A percentile compares a stretch with the other conserved stretches of the same genome.
These are phyloP conservation scores for Idaea biselata DNA, from an alignment of 2,888 invertebrate species.

Conservation along the genomic window DNA sequence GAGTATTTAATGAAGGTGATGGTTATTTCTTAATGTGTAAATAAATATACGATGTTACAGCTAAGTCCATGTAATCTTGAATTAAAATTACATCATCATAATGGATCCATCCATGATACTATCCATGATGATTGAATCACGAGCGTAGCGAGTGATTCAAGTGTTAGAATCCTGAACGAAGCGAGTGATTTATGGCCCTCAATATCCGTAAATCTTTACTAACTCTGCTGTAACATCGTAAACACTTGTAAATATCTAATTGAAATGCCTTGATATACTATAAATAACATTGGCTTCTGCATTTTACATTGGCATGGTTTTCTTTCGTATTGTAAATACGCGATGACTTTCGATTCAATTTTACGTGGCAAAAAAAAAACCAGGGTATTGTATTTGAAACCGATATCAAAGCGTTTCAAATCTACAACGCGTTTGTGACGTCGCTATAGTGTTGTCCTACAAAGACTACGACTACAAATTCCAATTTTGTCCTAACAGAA, in stretches of 20 bases:
- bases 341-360: neutral
- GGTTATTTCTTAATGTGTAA: neutral
- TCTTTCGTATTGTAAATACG: neutral
- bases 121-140: no score
- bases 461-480: constrained; percentile 4
- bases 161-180: no score
- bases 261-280: neutral
- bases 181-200: no score
- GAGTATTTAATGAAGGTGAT: neutral
- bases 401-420: neutral
- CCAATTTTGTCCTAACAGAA: constrained; percentile 52
- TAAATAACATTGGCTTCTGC: neutral
- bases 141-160: no score
- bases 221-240: neutral
- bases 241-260: neutral
- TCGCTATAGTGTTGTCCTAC: neutral
- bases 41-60: neutral
- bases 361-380: neutral
- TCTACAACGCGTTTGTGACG: neutral
- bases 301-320: neutral
- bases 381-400: no score
- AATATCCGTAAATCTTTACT: no score
- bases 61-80: neutral
- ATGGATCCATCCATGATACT: no score
- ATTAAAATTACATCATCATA: no score